Percentiles rank a stretch among this genome's conserved stretches.
phyloP scores from a whole-genome alignment of 35 echinoderm and acorn worm genomes.

The Apostichopus californicus region DNA sequence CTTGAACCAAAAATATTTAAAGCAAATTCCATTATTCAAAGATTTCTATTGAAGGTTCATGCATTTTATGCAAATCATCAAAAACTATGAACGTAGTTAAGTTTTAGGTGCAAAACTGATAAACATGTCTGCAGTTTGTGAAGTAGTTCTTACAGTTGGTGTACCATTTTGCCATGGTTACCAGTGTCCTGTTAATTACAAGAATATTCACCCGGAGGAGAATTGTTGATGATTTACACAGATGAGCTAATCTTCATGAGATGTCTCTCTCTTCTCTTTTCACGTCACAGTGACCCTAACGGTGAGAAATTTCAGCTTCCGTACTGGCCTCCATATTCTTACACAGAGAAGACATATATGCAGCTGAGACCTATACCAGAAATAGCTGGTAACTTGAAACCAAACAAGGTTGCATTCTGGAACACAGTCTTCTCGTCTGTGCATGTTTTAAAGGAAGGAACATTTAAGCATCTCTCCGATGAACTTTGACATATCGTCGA shows the following conservation, averaged over 20 bases:
- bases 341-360: conserved; percentile 65
- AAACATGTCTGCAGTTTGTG: no score
- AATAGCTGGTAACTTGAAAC: conserved; percentile 57
- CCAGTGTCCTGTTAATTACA: no score
- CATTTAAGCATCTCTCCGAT: neutral
- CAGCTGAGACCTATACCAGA: conserved; percentile 64
- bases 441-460: conserved; percentile 1
- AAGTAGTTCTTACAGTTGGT: no score
- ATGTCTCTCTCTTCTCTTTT: neutral
- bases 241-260: neutral
- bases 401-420: conserved; percentile 78
- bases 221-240: neutral
- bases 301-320: conserved; percentile 55
- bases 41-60: no score
- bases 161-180: no score
- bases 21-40: no score
- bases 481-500: conserved; percentile 40
- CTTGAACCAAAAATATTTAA: no score
- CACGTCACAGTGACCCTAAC: conserved; percentile 72
- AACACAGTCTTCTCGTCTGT: conserved; percentile 53
- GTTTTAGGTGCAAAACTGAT: no score
- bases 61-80: no score
- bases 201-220: neutral
- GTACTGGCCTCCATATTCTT: conserved; percentile 72
- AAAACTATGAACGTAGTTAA: neutral